Evolutionary conservation across 2,797 vertebrate species (phyloP).

Genomic region (Buceros bicornis): DNA sequence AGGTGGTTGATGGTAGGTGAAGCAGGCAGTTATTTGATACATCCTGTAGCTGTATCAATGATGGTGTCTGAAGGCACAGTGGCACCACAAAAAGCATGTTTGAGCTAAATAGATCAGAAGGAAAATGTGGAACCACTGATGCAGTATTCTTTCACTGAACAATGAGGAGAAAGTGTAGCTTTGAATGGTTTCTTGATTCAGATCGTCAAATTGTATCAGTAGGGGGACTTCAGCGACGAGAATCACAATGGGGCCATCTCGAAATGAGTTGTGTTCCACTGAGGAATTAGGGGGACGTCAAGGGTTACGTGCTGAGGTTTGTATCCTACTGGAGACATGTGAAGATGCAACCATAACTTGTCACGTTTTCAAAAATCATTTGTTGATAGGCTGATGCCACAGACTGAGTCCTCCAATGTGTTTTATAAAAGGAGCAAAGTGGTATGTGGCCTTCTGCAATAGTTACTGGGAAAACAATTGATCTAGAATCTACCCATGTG

Average conservation of each 20-base stretch:
- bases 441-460: neutral
- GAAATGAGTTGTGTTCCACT: neutral
- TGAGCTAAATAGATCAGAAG: neutral
- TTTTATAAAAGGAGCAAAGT: neutral
- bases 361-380: neutral
- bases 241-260: neutral
- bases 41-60: neutral
- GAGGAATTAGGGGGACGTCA: neutral
- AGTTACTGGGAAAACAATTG: neutral
- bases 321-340: neutral
- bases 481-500: neutral
- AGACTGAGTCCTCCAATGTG: neutral
- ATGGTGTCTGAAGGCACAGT: neutral
- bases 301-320: neutral
- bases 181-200: neutral
- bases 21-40: neutral
- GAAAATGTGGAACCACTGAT: neutral
- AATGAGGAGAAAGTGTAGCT: neutral
- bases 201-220: neutral
- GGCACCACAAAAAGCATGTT: neutral
- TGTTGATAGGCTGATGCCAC: neutral
- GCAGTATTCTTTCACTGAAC: neutral
- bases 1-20: neutral
- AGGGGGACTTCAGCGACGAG: neutral
- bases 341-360: neutral